Evolutionary conservation across 1,140 invertebrate species (phyloP), one percentile per base, ranked within the genome.

Genomic region (Formica selysi): DNA sequence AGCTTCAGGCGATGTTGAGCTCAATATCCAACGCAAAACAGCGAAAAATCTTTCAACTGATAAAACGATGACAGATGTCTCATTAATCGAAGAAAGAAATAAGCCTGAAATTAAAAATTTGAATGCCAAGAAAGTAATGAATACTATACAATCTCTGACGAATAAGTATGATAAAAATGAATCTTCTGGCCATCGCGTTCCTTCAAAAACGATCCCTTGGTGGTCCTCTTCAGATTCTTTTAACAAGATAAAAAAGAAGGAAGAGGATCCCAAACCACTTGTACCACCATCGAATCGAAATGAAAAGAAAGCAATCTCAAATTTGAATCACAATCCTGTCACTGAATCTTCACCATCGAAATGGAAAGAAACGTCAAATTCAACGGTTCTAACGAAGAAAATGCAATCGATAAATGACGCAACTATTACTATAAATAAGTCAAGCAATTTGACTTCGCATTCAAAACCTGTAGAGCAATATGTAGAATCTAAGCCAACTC

Each of bases 201-300:
- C 79, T 6, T 84, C 89, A 73, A 87, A 89, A 29, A 87, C 67
- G 22, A 87, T 91, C 11, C 87, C 89, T 57, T 86, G 89, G 87
- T 90, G 88, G 86, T 78, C 88, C 0, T 90, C 89, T n/a, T 85
- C 87, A 8, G 86, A 84, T 19, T 57, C 76, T 0, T 88, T 90
- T 48, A 86, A 59, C 6, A 90, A 85, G 16, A 88, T 88, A 32
- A 86, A 16, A 19, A 90, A 81, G 3, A 76, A 85, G 10, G 61
- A 22, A 5, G 44, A 76, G 0, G n/a, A 38, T 26, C 0, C 11
- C 19, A 54, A 29, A 71, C 19, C 76, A 0, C 8, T 65, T 38
- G 8, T 3, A 6, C 6, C n/a, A 0, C 3, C 16, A 0, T 70
- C 29, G 22, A 41, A 41, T 26, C 13, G 2, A 51, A 41, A 32